phyloP scores from a whole-genome alignment of 1,140 invertebrate species.

The Drosophila eugracilis region DNA sequence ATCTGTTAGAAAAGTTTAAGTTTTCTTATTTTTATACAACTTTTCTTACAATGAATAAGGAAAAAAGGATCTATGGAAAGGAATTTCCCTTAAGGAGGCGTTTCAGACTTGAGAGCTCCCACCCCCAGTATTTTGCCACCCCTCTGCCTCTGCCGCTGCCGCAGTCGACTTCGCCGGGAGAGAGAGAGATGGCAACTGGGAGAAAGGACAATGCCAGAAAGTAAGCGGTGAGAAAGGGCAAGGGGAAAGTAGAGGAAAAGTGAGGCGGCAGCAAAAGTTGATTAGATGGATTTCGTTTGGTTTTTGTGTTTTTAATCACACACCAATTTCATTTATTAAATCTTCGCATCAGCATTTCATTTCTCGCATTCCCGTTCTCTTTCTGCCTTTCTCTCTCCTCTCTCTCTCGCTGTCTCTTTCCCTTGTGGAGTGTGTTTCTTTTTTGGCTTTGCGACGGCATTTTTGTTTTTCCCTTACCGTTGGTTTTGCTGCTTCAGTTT shows the following conservation, averaged over 20 bases:
- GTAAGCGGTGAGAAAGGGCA: background rate
- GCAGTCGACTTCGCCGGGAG: slow-evolving; percentile 34
- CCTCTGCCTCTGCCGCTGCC: slow-evolving; percentile 25
- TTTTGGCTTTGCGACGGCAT: slow-evolving; percentile 50
- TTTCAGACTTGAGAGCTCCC: slow-evolving; percentile 17
- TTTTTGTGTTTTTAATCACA: slow-evolving; percentile 85
- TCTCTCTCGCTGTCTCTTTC: slow-evolving; percentile 1
- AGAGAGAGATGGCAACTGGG: slow-evolving; percentile 11
- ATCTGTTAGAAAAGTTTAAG: background rate
- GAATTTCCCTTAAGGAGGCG: slow-evolving; percentile 20
- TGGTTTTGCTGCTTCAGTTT: slow-evolving; percentile 32
- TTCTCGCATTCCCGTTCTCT: slow-evolving; percentile 65
- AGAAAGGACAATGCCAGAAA: background rate
- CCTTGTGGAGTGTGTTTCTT: slow-evolving; percentile 19
- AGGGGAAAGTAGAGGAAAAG: slow-evolving; percentile 24
- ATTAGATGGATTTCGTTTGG: slow-evolving; percentile 85
- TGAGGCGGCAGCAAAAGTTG: slow-evolving; percentile 80
- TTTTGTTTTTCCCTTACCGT: slow-evolving; percentile 38
- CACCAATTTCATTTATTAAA: slow-evolving; percentile 85
- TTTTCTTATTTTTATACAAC: background rate
- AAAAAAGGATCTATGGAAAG: background rate
- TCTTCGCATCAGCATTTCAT: slow-evolving; percentile 85
- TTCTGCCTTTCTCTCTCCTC: slow-evolving; percentile 4
- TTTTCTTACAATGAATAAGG: background rate
- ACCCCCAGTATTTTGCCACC: slow-evolving; percentile 2